phyloP scores from a whole-genome alignment of 23 tunicate genomes.

The Trididemnum miniatum region DNA sequence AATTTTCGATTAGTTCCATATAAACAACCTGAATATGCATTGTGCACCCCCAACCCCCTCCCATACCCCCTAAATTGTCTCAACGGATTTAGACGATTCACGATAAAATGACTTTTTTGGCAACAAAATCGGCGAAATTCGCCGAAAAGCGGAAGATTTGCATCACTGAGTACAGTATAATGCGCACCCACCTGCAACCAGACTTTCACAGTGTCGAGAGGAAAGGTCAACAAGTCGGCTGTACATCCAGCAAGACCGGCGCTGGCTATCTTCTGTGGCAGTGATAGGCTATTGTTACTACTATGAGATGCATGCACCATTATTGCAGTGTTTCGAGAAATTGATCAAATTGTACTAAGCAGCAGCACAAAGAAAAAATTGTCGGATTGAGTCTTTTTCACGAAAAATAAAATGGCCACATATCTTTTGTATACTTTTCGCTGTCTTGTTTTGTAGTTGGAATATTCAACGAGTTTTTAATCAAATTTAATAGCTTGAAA shows the following conservation, averaged over 20 bases:
- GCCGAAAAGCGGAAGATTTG: too few species aligned
- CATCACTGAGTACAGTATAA: too few species aligned
- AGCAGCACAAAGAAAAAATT: too few species aligned
- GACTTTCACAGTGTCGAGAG: conserved; percentile 91
- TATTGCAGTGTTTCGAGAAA: not conserved
- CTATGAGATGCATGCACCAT: conserved; percentile 29
- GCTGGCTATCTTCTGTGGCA: conserved; percentile 64
- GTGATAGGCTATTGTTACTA: conserved; percentile 17
- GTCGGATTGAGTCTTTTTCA: too few species aligned
- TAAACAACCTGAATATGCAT: too few species aligned
- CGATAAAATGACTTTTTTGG: too few species aligned
- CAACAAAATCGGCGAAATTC: too few species aligned
- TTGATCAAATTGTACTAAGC: too few species aligned
- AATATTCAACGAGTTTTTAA: not conserved
- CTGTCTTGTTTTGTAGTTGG: not conserved
- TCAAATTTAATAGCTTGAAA: not conserved
- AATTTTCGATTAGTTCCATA: too few species aligned
- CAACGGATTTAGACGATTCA: too few species aligned
- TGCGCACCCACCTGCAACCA: conserved; percentile 82
- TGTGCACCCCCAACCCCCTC: too few species aligned
- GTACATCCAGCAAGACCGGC: conserved; percentile 94
- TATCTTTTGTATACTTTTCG: conserved; percentile 31
- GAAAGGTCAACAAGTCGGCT: conserved; percentile 90
- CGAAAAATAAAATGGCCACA: conserved; percentile 79
- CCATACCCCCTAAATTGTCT: too few species aligned